These are phyloP conservation scores for Archocentrus centrarchus DNA, from an alignment of 2,113 vertebrate genomes.

Conservation along the genomic window DNA sequence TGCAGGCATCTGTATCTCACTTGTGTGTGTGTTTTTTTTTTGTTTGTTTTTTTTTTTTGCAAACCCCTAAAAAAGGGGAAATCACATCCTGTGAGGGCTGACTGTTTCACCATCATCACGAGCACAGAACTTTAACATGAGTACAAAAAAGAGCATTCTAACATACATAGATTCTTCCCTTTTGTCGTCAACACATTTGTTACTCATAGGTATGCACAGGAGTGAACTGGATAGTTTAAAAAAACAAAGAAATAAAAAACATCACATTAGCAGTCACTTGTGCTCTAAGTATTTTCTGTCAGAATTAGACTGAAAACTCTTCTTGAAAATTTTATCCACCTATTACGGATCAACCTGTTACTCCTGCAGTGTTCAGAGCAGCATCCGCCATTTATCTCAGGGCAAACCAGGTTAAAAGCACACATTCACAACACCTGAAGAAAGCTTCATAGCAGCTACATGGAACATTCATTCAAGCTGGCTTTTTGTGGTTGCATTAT, in stretches of 20 bases:
- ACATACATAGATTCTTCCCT: constrained; percentile 45
- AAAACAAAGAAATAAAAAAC: constrained; percentile 36
- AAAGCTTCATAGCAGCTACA: constrained; percentile 60
- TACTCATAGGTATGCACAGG: constrained; percentile 52
- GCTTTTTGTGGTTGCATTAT: not conserved
- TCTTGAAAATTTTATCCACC: constrained; percentile 26
- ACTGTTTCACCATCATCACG: constrained; percentile 67
- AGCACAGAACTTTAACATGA: constrained; percentile 62
- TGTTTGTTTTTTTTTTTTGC: not conserved
- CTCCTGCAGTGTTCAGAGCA: constrained; percentile 21
- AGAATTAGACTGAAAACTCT: constrained; percentile 37
- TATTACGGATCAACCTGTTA: constrained; percentile 35
- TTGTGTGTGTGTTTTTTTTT: not conserved
- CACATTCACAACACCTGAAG: constrained; percentile 58
- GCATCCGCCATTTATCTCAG: constrained; percentile 8
- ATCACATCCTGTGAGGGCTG: constrained; percentile 35
- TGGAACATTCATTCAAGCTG: constrained; percentile 39
- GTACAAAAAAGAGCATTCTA: constrained; percentile 70
- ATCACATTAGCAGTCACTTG: constrained; percentile 67
- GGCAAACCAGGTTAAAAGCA: constrained; percentile 51
- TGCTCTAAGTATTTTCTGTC: constrained; percentile 59
- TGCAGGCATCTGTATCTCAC: constrained; percentile 33
- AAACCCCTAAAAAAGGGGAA: constrained; percentile 31
- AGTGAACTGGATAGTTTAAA: constrained; percentile 52
- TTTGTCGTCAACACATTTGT: constrained; percentile 43